phyloP scores from a whole-genome alignment of 2,888 invertebrate genomes.

The Parelbella ahira region DNA sequence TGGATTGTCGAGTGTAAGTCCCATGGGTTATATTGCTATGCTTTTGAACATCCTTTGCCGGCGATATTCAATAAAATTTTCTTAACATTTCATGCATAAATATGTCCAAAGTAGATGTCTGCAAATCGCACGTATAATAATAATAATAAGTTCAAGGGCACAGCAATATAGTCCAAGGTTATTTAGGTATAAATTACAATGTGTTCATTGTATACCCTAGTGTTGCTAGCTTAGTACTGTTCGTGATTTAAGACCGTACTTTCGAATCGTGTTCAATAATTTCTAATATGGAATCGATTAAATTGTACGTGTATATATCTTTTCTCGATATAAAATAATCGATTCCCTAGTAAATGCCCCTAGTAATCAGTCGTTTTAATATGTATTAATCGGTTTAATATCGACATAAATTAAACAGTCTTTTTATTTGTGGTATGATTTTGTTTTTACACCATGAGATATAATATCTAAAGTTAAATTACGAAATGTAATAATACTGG shows the following conservation, averaged over 20 bases:
- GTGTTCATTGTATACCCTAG: slow-evolving; percentile 72
- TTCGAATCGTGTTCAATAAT: slow-evolving; percentile 54
- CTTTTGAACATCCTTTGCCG: slow-evolving; percentile 7
- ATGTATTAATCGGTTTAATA: no score
- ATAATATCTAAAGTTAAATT: no score
- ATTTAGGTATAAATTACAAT: slow-evolving; percentile 45
- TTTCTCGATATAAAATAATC: slow-evolving; percentile 36
- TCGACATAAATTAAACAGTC: no score
- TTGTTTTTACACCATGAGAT: no score
- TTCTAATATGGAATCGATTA: slow-evolving; percentile 38
- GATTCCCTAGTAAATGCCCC: no score
- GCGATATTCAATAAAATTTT: no score
- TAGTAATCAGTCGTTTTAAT: no score
- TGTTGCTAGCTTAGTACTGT: slow-evolving; percentile 59
- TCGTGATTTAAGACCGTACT: slow-evolving; percentile 41
- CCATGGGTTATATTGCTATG: slow-evolving; percentile 13
- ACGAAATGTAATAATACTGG: no score
- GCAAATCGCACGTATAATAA: no score
- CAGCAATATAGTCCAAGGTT: slow-evolving; percentile 6
- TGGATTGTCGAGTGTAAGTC: slow-evolving; percentile 22
- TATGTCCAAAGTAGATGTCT: no score
- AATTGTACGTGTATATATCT: slow-evolving; percentile 46
- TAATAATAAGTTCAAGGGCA: slow-evolving; percentile 5
- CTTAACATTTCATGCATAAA: no score
- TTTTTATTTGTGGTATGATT: no score